Evolutionary conservation across 1,140 invertebrate genomes (phyloP).

Genomic region (Musca vetustissima): DNA sequence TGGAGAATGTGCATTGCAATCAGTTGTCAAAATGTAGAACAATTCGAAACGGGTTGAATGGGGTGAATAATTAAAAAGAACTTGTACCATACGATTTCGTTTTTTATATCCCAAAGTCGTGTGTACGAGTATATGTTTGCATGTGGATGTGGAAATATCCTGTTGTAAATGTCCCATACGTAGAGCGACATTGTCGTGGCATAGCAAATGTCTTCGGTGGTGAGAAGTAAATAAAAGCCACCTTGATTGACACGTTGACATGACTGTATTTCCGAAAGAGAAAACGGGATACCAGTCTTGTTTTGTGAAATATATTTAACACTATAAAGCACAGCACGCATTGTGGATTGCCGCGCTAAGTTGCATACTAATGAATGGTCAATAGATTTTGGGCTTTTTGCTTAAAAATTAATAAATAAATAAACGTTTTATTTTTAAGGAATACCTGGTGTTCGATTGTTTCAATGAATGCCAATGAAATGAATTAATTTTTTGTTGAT

Average conservation of each 20-base stretch:
- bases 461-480: not conserved
- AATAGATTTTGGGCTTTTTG: not conserved
- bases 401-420: not conserved
- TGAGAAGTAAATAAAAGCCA: constrained; percentile 12
- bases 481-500: too few species aligned
- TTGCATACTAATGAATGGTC: not conserved
- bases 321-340: not conserved
- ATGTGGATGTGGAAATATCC: not conserved
- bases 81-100: not conserved
- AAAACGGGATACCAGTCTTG: not conserved
- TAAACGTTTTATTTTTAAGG: not conserved
- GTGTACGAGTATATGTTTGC: not conserved
- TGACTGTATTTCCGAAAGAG: not conserved
- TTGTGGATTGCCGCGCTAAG: not conserved
- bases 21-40: not conserved
- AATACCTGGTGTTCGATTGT: constrained; percentile 13
- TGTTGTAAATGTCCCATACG: not conserved
- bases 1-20: not conserved
- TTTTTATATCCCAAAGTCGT: not conserved
- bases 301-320: not conserved
- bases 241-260: constrained; percentile 22
- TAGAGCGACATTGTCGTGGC: too few species aligned
- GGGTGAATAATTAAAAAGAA: constrained; percentile 16
- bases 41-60: constrained; percentile 13
- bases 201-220: not conserved